A percentile compares a stretch with the other conserved stretches of the same genome.
Conservation (phyloP, 2,797 vertebrate species). For the Microctenopoma steveboyesi region DNA sequence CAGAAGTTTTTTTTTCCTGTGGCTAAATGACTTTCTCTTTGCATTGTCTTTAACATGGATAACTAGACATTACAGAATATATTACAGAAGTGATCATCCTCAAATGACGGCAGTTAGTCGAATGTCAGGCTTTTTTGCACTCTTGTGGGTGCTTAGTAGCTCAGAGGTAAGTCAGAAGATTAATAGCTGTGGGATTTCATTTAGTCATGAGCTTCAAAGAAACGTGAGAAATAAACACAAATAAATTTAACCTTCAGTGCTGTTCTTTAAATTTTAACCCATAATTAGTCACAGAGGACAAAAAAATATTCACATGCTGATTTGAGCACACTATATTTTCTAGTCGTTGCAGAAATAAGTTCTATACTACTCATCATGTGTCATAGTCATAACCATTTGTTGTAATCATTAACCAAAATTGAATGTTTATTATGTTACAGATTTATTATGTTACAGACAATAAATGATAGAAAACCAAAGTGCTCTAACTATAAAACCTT, state of each 20-base stretch:
- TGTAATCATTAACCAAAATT: not conserved
- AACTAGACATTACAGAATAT: constrained; percentile 51
- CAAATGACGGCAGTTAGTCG: constrained; percentile 85
- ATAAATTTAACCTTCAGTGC: constrained; percentile 65
- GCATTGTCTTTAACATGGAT: constrained; percentile 53
- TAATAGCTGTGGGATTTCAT: constrained; percentile 78
- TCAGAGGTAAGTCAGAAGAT: constrained; percentile 79
- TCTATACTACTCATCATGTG: not conserved
- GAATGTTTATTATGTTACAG: not conserved
- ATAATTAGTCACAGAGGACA: constrained; percentile 38
- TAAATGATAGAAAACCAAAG: not conserved
- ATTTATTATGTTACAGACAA: not conserved
- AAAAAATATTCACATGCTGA: constrained; percentile 5
- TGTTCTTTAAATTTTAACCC: constrained; percentile 47
- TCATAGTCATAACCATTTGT: not conserved
- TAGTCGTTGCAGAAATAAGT: constrained; percentile 4
- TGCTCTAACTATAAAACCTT: not conserved
- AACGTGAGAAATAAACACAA: constrained; percentile 65
- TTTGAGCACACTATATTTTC: not conserved
- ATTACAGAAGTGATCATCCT: constrained; percentile 76
- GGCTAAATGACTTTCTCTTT: constrained; percentile 42
- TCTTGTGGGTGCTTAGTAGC: constrained; percentile 68
- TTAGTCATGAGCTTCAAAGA: constrained; percentile 68
- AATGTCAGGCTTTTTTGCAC: constrained; percentile 78
- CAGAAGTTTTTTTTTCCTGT: constrained; percentile 32